Conservation (phyloP, 1,140 invertebrate genomes). For the Drosophila seguyi region DNA sequence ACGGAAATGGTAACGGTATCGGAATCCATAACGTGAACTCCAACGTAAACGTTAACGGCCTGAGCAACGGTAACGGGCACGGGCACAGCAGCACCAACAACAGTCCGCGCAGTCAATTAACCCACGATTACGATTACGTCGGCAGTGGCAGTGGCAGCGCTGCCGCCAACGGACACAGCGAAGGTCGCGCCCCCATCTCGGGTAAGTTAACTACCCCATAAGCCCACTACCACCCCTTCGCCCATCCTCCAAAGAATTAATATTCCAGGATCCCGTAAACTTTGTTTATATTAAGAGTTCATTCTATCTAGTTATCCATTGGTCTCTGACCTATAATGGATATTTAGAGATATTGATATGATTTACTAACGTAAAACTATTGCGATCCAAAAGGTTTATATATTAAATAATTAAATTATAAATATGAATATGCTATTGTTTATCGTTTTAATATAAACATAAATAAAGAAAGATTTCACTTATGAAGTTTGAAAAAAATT, state of each 20-base stretch:
- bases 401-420: too few species aligned
- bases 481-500: too few species aligned
- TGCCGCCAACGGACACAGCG: conserved; percentile 49
- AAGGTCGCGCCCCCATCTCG: conserved; percentile 63
- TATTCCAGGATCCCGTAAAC: conserved; percentile 1
- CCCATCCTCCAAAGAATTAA: background rate
- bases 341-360: too few species aligned
- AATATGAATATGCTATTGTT: too few species aligned
- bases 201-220: conserved; percentile 44
- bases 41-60: conserved; percentile 33
- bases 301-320: too few species aligned
- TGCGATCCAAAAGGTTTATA: too few species aligned
- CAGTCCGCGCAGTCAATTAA: conserved; percentile 36
- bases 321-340: too few species aligned
- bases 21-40: conserved; percentile 27
- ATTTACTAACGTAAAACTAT: too few species aligned
- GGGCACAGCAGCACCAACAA: conserved; percentile 31
- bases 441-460: too few species aligned
- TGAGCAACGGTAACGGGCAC: conserved; percentile 21
- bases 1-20: conserved; percentile 45
- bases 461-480: too few species aligned
- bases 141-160: conserved; percentile 11
- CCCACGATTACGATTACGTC: conserved; percentile 27
- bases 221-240: too few species aligned
- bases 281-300: too few species aligned